phyloP scores from a whole-genome alignment of 2,888 invertebrate species.

The Cheilosia scutellata region DNA sequence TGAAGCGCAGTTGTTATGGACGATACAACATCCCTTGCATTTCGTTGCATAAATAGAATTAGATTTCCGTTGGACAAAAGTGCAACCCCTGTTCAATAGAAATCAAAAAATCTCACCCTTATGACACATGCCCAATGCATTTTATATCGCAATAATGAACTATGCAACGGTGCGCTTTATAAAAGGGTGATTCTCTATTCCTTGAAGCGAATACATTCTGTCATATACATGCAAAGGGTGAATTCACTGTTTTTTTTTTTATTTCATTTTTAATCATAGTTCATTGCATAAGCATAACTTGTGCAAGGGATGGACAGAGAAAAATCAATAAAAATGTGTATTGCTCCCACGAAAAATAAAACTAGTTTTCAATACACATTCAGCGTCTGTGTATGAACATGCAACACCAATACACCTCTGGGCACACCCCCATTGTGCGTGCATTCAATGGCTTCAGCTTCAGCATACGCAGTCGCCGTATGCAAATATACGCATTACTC shows the following conservation, averaged over 20 bases:
- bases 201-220: background rate
- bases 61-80: background rate
- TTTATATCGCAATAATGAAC: slow-evolving; percentile 17
- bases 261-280: slow-evolving; percentile 15
- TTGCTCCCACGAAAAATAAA: slow-evolving; percentile 59
- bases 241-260: slow-evolving; percentile 31
- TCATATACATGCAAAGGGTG: slow-evolving; percentile 44
- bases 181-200: slow-evolving; percentile 37
- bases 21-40: slow-evolving; percentile 62
- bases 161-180: slow-evolving; percentile 62
- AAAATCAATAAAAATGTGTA: slow-evolving; percentile 71
- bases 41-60: slow-evolving; percentile 48
- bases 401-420: slow-evolving; percentile 57
- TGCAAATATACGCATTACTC: slow-evolving; percentile 70
- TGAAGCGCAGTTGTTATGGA: slow-evolving; percentile 41
- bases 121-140: slow-evolving; percentile 24
- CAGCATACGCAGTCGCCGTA: slow-evolving; percentile 74
- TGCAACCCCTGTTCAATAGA: slow-evolving; percentile 42
- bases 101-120: slow-evolving; percentile 44
- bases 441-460: slow-evolving; percentile 64
- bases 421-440: slow-evolving; percentile 70
- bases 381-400: slow-evolving; percentile 47
- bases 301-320: slow-evolving; percentile 59
- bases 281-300: slow-evolving; percentile 46
- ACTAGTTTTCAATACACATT: slow-evolving; percentile 62